phyloP scores from a whole-genome alignment of 1,140 invertebrate genomes.

The Nomia melanderi region DNA sequence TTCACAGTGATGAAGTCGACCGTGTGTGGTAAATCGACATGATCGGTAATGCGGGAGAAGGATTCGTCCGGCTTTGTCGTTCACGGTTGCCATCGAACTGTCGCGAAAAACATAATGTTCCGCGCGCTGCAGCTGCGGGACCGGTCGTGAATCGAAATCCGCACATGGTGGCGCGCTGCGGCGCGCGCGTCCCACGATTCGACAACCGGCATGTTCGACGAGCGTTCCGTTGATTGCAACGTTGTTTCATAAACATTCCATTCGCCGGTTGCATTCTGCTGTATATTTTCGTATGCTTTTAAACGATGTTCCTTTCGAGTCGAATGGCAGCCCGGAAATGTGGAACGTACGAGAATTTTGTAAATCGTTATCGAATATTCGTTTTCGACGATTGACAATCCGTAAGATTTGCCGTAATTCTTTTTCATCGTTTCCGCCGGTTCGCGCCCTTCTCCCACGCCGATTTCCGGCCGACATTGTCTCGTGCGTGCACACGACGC shows the following conservation, averaged over 20 bases:
- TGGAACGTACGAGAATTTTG: constrained; percentile 5
- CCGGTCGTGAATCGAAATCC: constrained; percentile 21
- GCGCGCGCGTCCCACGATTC: not conserved
- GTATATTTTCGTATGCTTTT: constrained; percentile 22
- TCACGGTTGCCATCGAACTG: constrained; percentile 49
- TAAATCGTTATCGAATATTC: not conserved
- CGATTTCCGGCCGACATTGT: not conserved
- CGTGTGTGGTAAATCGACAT: not conserved
- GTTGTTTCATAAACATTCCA: constrained; percentile 40
- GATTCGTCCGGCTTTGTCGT: constrained; percentile 7
- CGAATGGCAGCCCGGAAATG: constrained; percentile 21
- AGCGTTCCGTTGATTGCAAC: constrained; percentile 12
- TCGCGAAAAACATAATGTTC: too few species aligned
- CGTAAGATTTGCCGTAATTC: not conserved
- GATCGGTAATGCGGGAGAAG: not conserved
- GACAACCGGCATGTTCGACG: not conserved
- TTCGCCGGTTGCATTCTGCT: constrained; percentile 33
- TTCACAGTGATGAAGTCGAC: too few species aligned
- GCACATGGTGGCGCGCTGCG: too few species aligned
- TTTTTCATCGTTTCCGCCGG: not conserved
- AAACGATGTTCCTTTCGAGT: constrained; percentile 13
- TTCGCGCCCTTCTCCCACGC: constrained; percentile 18
- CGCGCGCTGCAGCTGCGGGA: constrained; percentile 51
- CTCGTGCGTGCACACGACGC: not conserved
- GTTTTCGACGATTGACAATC: constrained; percentile 37